phyloP scores from a whole-genome alignment of 2,113 vertebrate genomes.

The Erinaceus europaeus region DNA sequence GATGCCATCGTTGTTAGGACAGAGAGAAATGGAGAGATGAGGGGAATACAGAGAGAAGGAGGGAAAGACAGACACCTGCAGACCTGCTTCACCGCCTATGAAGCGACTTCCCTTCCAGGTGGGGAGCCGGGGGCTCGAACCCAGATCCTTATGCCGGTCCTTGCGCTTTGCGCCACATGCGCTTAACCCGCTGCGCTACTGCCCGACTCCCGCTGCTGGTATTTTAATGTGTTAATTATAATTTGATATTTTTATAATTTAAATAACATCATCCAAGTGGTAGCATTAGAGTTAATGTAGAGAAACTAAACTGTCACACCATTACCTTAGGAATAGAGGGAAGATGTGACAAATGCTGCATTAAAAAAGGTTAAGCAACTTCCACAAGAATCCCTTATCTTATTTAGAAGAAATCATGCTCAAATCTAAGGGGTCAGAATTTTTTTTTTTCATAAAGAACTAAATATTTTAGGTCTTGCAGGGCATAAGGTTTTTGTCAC shows the following conservation, averaged over 20 bases:
- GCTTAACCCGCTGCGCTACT: no score
- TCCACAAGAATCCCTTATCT: background rate
- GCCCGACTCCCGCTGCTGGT: no score
- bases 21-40: no score
- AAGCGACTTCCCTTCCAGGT: no score
- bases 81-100: no score
- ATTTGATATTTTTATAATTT: background rate
- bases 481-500: background rate
- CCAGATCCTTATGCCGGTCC: no score
- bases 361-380: background rate
- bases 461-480: background rate
- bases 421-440: background rate
- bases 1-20: no score
- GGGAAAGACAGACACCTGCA: no score
- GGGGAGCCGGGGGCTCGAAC: no score
- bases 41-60: no score
- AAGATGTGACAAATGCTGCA: background rate
- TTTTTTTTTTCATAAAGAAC: background rate
- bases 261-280: background rate
- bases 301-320: background rate
- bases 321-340: background rate
- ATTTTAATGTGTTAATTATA: background rate
- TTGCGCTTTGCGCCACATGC: no score
- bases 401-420: background rate
- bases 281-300: background rate